Percentiles rank a stretch among this genome's conserved stretches.
Conservation (phyloP, 2,113 vertebrate genomes). For the Notechis scutatus region DNA sequence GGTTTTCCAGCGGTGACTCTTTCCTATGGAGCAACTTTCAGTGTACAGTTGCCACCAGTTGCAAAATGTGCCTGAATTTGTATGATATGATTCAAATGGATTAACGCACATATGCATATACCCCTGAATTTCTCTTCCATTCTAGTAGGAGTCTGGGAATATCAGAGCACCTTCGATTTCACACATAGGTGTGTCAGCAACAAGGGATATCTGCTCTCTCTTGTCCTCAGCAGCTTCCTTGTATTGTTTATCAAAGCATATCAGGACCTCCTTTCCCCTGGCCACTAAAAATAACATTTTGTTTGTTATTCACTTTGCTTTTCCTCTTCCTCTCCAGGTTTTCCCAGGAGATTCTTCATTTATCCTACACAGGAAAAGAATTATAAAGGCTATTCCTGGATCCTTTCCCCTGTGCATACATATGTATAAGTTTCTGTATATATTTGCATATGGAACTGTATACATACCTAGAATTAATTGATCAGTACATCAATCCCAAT, state of each 20-base stretch:
- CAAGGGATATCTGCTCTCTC: conserved; percentile 59
- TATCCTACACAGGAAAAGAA: conserved; percentile 72
- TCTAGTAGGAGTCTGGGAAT: conserved; percentile 47
- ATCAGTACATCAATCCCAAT: not conserved
- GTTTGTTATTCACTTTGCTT: conserved; percentile 79
- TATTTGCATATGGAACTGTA: not conserved
- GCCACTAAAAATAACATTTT: conserved; percentile 86
- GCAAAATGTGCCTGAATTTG: not conserved
- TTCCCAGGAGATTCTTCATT: conserved; percentile 61
- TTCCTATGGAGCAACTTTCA: not conserved
- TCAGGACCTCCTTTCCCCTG: conserved; percentile 68
- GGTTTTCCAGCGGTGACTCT: not conserved
- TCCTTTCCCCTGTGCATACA: conserved; percentile 39
- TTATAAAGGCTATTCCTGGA: conserved; percentile 63
- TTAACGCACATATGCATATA: not conserved
- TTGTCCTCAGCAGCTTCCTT: conserved; percentile 76
- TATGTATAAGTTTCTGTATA: not conserved
- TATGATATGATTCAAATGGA: too few relatives aligned
- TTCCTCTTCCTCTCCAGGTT: conserved; percentile 71
- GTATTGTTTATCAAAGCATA: conserved; percentile 76
- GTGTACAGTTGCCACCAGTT: not conserved
- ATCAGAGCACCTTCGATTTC: conserved; percentile 32
- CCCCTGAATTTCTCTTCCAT: not conserved
- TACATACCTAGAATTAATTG: not conserved
- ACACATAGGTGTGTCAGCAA: conserved; percentile 56